Evolutionary conservation across 2,888 invertebrate genomes (phyloP), one percentile per base, ranked within the genome.

Genomic region (Imbricaverruca yamaguchii): DNA sequence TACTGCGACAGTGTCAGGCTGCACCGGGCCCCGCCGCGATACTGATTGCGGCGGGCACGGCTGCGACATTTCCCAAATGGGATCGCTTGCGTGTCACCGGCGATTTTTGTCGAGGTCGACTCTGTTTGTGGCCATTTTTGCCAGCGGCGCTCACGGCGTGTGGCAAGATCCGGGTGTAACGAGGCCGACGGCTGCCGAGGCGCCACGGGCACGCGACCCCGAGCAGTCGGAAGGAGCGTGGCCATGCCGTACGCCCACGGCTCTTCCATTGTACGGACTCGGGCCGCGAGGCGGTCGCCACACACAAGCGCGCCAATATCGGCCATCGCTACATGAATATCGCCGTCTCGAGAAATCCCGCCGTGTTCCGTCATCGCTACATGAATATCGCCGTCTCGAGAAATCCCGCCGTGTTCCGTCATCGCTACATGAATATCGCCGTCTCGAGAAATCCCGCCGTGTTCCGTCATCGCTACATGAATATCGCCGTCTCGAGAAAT

Each of bases 91-190:
- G 18, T 80, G 53, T 18, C 79, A 12, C 21, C 8, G 61, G 12
- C 11, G 21, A n/a, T 77, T 39, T 39, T 39, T 21, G 39, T 6
- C 56, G 11, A 56, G 25, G 53, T 80, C 23, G 25, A 21, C 53
- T 25, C 23, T 23, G 61, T 56, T 57, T 80, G 80, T 15, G 63
- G 67, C n/a, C 65, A 11, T 80, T 53, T 80, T 61, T 80, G 21
- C 79, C 79, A 23, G 23, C 13, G 18, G 11, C 18, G 23, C 81
- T n/a, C 18, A 25, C 13, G 53, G 10, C 18, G 6, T 10, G 12
- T 56, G 77, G 61, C 9, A 23, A 39, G 39, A n/a, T 55, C 63
- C 23, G 25, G 80, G 61, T n/a, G 39, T 23, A 63, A 12, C 12
- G 23, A 18, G 61, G 67, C 21, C 61, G 25, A 15, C 23, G 10